Evolutionary conservation across 2,888 invertebrate genomes (phyloP).

Genomic region (Spisula subtruncata): DNA sequence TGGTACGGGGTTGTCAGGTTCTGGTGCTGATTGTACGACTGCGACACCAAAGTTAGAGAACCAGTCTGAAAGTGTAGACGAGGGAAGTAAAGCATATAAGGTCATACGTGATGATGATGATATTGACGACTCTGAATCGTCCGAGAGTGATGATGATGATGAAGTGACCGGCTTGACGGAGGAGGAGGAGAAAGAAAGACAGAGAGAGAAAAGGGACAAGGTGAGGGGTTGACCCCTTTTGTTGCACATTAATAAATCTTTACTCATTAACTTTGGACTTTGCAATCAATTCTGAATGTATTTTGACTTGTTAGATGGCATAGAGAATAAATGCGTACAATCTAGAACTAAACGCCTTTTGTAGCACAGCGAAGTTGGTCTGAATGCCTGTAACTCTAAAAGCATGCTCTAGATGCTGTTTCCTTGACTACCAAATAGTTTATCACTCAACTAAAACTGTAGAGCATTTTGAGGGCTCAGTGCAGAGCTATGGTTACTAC

Average conservation of each 20-base stretch:
- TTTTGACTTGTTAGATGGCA: background rate
- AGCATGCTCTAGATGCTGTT: background rate
- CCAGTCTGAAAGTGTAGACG: constrained; percentile 68
- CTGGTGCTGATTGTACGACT: background rate
- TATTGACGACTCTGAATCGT: constrained; percentile 72
- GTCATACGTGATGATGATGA: constrained; percentile 88
- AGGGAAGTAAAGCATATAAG: constrained; percentile 85
- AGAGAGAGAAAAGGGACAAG: constrained; percentile 84
- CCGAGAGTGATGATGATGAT: constrained; percentile 90
- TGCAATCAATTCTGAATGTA: background rate
- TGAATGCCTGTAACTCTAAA: constrained; percentile 18
- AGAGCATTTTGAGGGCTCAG: no score
- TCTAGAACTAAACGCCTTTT: background rate
- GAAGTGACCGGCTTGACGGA: constrained; percentile 85
- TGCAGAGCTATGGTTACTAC: no score
- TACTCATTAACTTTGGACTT: background rate
- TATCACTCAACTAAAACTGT: background rate
- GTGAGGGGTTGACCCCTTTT: constrained; percentile 69
- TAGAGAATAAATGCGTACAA: background rate
- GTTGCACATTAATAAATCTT: background rate
- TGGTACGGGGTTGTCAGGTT: background rate
- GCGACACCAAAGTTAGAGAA: constrained; percentile 18
- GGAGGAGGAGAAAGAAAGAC: constrained; percentile 82
- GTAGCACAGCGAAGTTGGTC: background rate
- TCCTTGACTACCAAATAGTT: background rate